Base-by-base conservation (phyloP, 2,797 vertebrate species). In the Botia kubotai region DNA sequence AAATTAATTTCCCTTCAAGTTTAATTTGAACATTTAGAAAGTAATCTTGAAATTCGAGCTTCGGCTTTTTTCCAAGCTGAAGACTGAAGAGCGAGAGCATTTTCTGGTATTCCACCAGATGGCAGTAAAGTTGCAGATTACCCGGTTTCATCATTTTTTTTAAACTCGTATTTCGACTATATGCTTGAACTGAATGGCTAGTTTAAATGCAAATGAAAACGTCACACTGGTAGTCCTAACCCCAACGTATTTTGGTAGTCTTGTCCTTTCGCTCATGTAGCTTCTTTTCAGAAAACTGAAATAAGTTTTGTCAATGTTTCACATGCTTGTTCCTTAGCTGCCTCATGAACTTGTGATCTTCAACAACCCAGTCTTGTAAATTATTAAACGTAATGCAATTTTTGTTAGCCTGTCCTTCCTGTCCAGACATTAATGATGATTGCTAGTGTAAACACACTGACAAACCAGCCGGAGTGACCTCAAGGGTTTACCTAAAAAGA, bases 61-160 rank as follows among this genome's bases (percentile, higher is more conserved):
- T 29, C 10, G 29, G 10, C 36, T 16, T 46, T 0, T 39, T 62
- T 12, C 4, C 7, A 11, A 5, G 21, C 1, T 7, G 17, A 26
- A 43, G 5, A 2, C 11, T 63, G 11, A 26, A 36, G 8, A 66
- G 2, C 2, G 14, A 13, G 23, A 46, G 1, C 19, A 14, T 2
- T 26, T 50, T 57, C 0, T 77, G 8, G 0, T 23, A 26, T 8
- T 73, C 62, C 91, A 87, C 87, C 89, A 93, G 93, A 84, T 91
- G 92, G 92, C 91, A 92, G 89, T 92, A 89, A 76, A 78, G 63
- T 67, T 16, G 4, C 16, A 17, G 8, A 5, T 46, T 46, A 46
- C 10, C 10, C 10, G 43, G 6, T 3, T 17, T 17, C 13, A 17
- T 52, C 7, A 14, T 8, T 55, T 13, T 26, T 26, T 26, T 1